Percentiles rank a stretch among this genome's conserved stretches.
Evolutionary conservation across 2,888 invertebrate species (phyloP).

Genomic region (Papilio demoleus): DNA sequence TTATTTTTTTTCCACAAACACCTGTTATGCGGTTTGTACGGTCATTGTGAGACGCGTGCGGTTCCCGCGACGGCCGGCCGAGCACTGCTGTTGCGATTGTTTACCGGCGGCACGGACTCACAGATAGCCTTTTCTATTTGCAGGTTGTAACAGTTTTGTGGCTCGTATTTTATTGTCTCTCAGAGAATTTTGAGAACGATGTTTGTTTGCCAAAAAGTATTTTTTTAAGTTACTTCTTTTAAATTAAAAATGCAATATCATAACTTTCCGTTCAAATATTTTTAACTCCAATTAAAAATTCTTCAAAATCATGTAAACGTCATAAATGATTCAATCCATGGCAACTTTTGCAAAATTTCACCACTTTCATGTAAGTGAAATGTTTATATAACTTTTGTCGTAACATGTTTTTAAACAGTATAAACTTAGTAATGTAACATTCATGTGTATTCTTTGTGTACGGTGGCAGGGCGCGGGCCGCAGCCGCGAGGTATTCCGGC

Average conservation of each 20-base stretch:
- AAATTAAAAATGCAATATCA: too few relatives aligned
- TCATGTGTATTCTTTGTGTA: slow-evolving; percentile 55
- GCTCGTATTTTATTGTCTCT: slow-evolving; percentile 48
- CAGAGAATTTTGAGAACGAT: slow-evolving; percentile 45
- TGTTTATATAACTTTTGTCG: neutral
- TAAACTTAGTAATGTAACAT: neutral
- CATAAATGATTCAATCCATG: neutral
- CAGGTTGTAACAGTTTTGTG: slow-evolving; percentile 44
- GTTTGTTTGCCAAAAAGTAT: too few relatives aligned
- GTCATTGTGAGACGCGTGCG: slow-evolving; percentile 59
- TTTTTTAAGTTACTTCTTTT: too few relatives aligned
- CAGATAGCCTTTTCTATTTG: slow-evolving; percentile 58
- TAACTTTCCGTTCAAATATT: too few relatives aligned
- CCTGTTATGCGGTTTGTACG: slow-evolving; percentile 56
- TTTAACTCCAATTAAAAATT: too few relatives aligned
- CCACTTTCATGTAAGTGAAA: neutral
- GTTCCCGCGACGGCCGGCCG: slow-evolving; percentile 70
- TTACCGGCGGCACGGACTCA: slow-evolving; percentile 67
- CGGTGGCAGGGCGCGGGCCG: slow-evolving; percentile 65
- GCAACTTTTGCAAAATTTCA: neutral
- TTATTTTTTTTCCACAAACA: slow-evolving; percentile 48
- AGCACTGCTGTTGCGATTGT: slow-evolving; percentile 77
- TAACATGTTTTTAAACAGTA: neutral
- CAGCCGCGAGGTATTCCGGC: slow-evolving; percentile 67
- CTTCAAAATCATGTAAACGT: neutral